phyloP scores from a whole-genome alignment of 2,888 invertebrate genomes.

The Chrysotoxum bicinctum region DNA sequence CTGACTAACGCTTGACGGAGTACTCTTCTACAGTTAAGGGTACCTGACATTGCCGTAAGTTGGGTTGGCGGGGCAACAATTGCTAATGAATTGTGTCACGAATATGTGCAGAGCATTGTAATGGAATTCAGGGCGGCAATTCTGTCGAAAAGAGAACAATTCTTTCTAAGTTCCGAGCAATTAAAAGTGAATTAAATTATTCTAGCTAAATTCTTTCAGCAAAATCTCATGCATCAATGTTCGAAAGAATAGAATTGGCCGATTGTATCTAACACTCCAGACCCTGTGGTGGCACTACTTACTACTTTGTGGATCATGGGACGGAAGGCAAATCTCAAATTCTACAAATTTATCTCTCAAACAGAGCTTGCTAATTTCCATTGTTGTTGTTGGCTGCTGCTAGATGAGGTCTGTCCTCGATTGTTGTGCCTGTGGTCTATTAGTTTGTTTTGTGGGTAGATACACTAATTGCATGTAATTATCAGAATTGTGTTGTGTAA shows the following conservation, averaged over 20 bases:
- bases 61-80: constrained; percentile 21
- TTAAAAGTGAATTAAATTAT: constrained; percentile 41
- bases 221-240: constrained; percentile 26
- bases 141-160: neutral
- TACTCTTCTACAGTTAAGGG: neutral
- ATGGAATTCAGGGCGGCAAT: constrained; percentile 40
- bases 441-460: constrained; percentile 53
- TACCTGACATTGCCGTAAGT: constrained; percentile 10
- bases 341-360: constrained; percentile 29
- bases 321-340: constrained; percentile 48
- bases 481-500: constrained; percentile 64
- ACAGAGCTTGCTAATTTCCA: constrained; percentile 15
- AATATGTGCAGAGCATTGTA: constrained; percentile 27
- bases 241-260: constrained; percentile 43
- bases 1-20: constrained; percentile 32
- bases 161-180: constrained; percentile 12
- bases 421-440: constrained; percentile 46
- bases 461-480: constrained; percentile 66
- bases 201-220: constrained; percentile 3
- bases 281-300: neutral
- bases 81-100: constrained; percentile 63
- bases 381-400: constrained; percentile 9
- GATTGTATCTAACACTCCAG: constrained; percentile 28
- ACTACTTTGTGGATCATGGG: neutral
- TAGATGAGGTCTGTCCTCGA: constrained; percentile 27